Evolutionary conservation across 1,140 invertebrate genomes (phyloP), one percentile per base, ranked within the genome.

Genomic region (Sitophilus oryzae): DNA sequence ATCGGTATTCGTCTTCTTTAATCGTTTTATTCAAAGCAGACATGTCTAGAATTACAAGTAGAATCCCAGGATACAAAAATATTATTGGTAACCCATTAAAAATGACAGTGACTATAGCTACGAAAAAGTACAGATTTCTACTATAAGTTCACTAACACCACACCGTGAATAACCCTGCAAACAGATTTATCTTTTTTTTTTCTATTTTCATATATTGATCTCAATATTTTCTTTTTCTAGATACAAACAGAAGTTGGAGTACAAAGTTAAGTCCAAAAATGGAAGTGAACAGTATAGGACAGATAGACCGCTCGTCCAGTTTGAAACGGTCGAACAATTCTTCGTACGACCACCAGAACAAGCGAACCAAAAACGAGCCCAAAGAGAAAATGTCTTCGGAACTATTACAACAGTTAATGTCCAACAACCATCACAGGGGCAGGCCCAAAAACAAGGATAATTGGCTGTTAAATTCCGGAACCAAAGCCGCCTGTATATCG

Each of bases 341-440:
- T 1, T 47, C 16, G 9, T 68, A 64, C 47, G 57, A 66, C 18
- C 44, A 62, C 8, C 64, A 58, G 19, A 68, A 36, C 22, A 71
- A 71, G 55, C 50, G 67, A 43, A 58, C 60, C 14, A 65, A 61
- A 54, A 66, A 52, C 42, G 68, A 70, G 58, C 64, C 65, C 6
- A 66, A 67, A 52, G 68, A 71, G 30, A 68, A 70, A 57, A 64
- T 72, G 59, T 67, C 69, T 10, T 71, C 68, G 3, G 69, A 77
- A 51, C 60, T 79, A 16, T 60, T 79, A 6, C 76, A 79, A 37
- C 76, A 78, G 47, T 55, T 79, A 16, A 76, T 79, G 20, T 74
- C 74, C 0, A 71, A 73, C 36, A 72, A 73, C 37, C 56, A 66
- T 3, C 62, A 70, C 16, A 66, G 70, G 25, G 66, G 62, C 18